A percentile compares a stretch with the other conserved stretches of the same genome.
These are phyloP conservation scores for Epirrita christyi DNA, from an alignment of 2,888 invertebrate genomes.

Conservation along the genomic window DNA sequence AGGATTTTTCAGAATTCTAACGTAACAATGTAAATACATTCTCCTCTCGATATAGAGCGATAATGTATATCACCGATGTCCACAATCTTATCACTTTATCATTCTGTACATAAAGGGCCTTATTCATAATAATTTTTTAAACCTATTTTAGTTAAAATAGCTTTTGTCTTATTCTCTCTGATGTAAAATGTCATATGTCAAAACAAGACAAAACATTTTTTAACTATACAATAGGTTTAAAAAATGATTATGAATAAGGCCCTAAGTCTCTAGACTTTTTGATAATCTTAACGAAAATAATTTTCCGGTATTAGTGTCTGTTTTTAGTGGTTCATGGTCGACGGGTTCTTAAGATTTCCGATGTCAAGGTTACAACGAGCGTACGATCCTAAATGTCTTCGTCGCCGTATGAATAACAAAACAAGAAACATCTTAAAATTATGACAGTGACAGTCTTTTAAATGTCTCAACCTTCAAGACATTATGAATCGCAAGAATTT, in stretches of 20 bases:
- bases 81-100: constrained; percentile 30
- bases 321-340: constrained; percentile 30
- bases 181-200: no score
- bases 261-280: constrained; percentile 2
- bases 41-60: constrained; percentile 20
- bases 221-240: no score
- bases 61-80: constrained; percentile 25
- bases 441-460: no score
- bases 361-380: constrained; percentile 30
- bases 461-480: no score
- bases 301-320: not conserved
- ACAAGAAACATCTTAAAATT: no score
- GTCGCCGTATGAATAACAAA: constrained; percentile 4
- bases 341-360: constrained; percentile 17
- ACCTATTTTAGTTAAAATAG: no score
- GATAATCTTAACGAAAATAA: not conserved
- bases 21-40: not conserved
- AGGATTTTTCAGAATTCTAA: not conserved
- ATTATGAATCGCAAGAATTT: no score
- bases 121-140: no score
- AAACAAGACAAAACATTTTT: no score
- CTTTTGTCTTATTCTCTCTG: no score
- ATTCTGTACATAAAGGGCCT: constrained; percentile 14
- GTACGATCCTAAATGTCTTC: constrained; percentile 6
- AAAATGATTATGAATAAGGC: no score